A percentile compares a stretch with the other conserved stretches of the same genome.
phyloP scores from a whole-genome alignment of 2,113 vertebrate genomes.

The Cynopterus brachyotis region DNA sequence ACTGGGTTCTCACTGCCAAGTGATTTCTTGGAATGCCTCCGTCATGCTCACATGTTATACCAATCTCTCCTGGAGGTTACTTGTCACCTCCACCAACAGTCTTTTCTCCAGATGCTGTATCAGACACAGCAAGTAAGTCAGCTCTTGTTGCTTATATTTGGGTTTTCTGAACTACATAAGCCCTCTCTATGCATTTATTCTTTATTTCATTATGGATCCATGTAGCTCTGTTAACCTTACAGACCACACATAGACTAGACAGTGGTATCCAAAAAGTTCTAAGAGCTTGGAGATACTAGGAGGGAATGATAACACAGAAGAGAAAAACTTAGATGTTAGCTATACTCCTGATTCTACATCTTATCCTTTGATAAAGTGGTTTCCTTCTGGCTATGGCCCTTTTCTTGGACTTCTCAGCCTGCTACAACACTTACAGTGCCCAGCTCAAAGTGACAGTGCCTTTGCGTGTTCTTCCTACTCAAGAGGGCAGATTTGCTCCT shows the following conservation, averaged over 20 bases:
- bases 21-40: background rate
- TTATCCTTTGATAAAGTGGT: background rate
- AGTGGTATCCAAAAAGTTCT: slow-evolving; percentile 1
- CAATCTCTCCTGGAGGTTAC: background rate
- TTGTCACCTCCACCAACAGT: background rate
- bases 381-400: background rate
- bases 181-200: background rate
- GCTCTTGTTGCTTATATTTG: background rate
- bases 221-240: background rate
- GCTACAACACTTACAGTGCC: background rate
- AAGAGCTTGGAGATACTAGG: background rate
- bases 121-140: background rate
- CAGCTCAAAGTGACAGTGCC: background rate
- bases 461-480: background rate
- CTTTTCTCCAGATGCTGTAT: background rate
- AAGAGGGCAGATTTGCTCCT: background rate
- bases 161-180: background rate
- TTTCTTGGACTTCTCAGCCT: background rate
- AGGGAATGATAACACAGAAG: background rate
- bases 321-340: background rate
- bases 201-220: background rate
- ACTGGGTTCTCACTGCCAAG: background rate
- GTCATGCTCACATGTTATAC: background rate
- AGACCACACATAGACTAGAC: background rate
- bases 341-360: background rate